A percentile compares a stretch with the other conserved stretches of the same genome.
These are phyloP conservation scores for Drosophila kohkoa DNA, from an alignment of 1,140 invertebrate genomes.

Conservation along the genomic window DNA sequence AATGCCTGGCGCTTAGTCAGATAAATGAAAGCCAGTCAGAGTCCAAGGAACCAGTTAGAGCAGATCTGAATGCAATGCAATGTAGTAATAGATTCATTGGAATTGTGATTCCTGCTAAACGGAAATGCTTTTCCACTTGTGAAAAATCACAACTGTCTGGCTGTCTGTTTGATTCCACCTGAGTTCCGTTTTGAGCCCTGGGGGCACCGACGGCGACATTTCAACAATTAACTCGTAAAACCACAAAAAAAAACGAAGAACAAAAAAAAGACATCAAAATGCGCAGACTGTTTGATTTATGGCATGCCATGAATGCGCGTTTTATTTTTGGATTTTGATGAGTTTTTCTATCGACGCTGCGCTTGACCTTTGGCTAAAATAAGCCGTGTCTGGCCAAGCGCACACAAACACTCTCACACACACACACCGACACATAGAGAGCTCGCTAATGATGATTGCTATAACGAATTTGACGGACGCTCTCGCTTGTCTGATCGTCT, in stretches of 20 bases:
- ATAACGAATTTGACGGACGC: conserved; percentile 67
- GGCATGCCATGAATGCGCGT: conserved; percentile 24
- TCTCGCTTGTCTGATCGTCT: conserved; percentile 14
- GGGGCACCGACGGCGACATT: conserved; percentile 31
- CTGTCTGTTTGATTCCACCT: background rate
- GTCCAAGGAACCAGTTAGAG: conserved; percentile 50
- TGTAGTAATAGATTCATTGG: conserved; percentile 28
- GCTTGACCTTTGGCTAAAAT: conserved; percentile 74
- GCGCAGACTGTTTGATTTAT: conserved; percentile 51
- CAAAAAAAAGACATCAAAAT: conserved; percentile 34
- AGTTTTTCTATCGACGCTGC: conserved; percentile 52
- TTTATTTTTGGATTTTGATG: conserved; percentile 58
- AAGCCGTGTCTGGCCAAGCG: conserved; percentile 61
- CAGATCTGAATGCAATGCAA: conserved; percentile 23
- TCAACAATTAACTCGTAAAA: conserved; percentile 20
- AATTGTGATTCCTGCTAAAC: conserved; percentile 59
- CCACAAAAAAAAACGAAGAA: background rate
- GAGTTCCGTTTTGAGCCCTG: conserved; percentile 31
- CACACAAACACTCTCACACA: conserved; percentile 15
- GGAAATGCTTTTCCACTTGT: conserved; percentile 64
- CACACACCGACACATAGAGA: background rate
- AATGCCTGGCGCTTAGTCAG: conserved; percentile 19
- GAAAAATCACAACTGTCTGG: conserved; percentile 6
- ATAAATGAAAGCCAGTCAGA: background rate
- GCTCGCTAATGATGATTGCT: conserved; percentile 75